Conservation (phyloP, 2,113 vertebrate genomes). For the Parotia lawesii region DNA sequence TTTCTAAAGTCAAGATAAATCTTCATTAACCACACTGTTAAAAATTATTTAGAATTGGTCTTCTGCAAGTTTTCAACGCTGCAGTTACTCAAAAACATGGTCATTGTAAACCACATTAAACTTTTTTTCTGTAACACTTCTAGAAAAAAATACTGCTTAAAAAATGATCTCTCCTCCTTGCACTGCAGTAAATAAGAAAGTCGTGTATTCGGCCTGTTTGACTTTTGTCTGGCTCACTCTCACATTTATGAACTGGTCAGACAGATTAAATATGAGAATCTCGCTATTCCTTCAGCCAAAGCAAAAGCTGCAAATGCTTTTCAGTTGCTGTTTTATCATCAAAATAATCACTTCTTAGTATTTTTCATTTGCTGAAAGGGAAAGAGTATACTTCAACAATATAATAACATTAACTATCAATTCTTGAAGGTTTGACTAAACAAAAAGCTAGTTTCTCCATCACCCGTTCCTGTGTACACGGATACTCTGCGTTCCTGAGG, state of each 20-base stretch:
- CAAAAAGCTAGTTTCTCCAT: neutral
- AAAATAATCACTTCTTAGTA: neutral
- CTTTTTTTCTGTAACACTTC: neutral
- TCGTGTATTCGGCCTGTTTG: neutral
- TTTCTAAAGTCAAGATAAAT: neutral
- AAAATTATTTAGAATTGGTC: neutral
- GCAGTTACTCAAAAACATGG: neutral
- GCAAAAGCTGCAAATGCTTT: neutral
- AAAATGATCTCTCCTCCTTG: neutral
- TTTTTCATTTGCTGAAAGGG: neutral
- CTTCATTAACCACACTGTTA: neutral
- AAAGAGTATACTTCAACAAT: neutral
- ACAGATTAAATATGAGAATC: neutral
- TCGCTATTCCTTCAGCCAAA: neutral
- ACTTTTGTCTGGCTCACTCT: neutral
- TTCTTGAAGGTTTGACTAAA: neutral
- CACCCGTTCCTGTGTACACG: rapidly evolving
- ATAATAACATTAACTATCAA: neutral
- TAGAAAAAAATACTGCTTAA: neutral
- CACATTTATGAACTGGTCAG: neutral
- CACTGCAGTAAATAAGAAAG: neutral
- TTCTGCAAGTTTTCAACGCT: neutral
- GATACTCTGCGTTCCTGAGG: neutral
- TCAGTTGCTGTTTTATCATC: neutral
- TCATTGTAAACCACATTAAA: neutral